Conservation (phyloP, 2,797 vertebrate species). For the Gallinago stenura region DNA sequence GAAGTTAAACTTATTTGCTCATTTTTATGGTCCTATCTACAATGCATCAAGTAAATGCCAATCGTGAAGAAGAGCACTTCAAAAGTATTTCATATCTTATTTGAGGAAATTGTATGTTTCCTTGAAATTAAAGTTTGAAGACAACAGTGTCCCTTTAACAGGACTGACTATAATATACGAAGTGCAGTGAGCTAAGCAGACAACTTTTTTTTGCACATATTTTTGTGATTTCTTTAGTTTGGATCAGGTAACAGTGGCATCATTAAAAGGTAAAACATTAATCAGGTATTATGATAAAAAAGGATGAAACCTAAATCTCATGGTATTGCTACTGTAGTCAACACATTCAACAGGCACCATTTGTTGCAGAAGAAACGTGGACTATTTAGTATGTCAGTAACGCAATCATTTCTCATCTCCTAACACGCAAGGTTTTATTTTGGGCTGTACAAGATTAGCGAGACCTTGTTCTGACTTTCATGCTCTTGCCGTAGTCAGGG, state of each 20-base stretch:
- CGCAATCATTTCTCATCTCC: slow-evolving; percentile 39
- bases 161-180: not conserved
- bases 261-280: slow-evolving; percentile 40
- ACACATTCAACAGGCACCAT: not conserved
- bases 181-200: not conserved
- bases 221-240: not conserved
- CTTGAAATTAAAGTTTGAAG: not conserved
- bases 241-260: slow-evolving; percentile 44
- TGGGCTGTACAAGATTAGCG: not conserved
- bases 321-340: not conserved
- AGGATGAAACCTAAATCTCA: not conserved
- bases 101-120: not conserved
- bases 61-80: not conserved
- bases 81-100: not conserved
- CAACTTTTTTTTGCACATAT: not conserved
- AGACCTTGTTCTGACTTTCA: slow-evolving; percentile 51
- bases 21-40: not conserved
- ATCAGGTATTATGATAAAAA: not conserved
- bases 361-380: slow-evolving; percentile 1
- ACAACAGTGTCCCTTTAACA: not conserved
- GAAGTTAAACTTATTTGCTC: not conserved
- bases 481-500: not conserved
- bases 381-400: slow-evolving; percentile 59
- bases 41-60: fast-evolving
- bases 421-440: slow-evolving; percentile 31